Conservation (phyloP, 1,140 invertebrate genomes). For the Aethina tumida region DNA sequence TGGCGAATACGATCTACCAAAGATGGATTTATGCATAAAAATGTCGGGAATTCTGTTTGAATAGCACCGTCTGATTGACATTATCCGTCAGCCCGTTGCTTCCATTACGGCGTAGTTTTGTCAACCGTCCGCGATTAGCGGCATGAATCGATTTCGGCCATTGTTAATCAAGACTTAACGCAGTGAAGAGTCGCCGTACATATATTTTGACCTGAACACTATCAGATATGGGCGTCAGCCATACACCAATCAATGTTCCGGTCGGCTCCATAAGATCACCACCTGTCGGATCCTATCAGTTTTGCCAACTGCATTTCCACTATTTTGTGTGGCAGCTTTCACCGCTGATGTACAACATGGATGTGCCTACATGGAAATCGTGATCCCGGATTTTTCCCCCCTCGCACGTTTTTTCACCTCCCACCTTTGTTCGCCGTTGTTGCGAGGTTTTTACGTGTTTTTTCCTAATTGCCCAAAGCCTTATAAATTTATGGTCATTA, state of each 20-base stretch:
- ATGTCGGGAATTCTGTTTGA: neutral
- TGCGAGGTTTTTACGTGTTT: too few species aligned
- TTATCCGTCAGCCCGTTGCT: too few species aligned
- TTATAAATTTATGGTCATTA: too few species aligned
- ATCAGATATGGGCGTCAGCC: constrained; percentile 14
- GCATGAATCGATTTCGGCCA: too few species aligned
- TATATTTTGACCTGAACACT: constrained; percentile 10
- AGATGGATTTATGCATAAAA: too few species aligned
- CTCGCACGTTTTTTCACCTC: too few species aligned
- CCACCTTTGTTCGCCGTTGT: too few species aligned
- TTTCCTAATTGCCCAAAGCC: too few species aligned
- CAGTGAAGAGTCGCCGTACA: constrained; percentile 3
- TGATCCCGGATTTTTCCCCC: neutral
- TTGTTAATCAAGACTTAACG: constrained; percentile 10
- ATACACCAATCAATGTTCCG: constrained; percentile 14
- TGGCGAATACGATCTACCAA: too few species aligned
- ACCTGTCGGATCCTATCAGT: constrained; percentile 11
- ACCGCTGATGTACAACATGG: constrained; percentile 14
- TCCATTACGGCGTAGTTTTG: too few species aligned
- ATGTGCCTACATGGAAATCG: constrained; percentile 3
- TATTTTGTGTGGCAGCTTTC: constrained; percentile 17
- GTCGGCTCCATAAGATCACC: neutral
- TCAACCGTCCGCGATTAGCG: too few species aligned
- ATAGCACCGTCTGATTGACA: too few species aligned
- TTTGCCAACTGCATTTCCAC: constrained; percentile 9